Percentiles rank a stretch among this genome's conserved stretches.
Evolutionary conservation across 2,113 vertebrate species (phyloP).

Genomic region (Fregata magnificens): DNA sequence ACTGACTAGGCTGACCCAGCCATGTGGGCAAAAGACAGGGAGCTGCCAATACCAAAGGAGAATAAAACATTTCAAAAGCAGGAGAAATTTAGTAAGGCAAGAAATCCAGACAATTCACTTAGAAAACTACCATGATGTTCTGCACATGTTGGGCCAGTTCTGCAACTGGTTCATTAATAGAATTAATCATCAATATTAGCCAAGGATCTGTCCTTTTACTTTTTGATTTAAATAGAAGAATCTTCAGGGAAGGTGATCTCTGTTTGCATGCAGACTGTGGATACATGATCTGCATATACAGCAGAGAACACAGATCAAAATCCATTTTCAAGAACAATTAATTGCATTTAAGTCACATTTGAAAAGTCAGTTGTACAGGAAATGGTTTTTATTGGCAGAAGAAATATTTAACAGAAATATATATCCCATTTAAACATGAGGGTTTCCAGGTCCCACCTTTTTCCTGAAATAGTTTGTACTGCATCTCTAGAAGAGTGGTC

Average conservation of each 20-base stretch:
- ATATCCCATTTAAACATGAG: neutral
- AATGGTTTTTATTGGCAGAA: neutral
- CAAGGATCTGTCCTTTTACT: neutral
- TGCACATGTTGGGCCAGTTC: neutral
- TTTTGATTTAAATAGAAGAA: neutral
- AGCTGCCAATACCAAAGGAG: neutral
- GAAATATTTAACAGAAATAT: neutral
- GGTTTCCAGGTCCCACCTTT: neutral
- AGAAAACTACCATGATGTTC: rapidly evolving
- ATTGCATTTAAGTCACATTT: neutral
- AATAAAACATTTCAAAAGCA: neutral
- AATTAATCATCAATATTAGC: neutral
- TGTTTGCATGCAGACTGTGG: neutral
- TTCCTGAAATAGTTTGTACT: neutral
- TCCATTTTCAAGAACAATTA: neutral
- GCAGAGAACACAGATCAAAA: neutral
- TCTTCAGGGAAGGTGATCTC: neutral
- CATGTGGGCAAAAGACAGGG: neutral
- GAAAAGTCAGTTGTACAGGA: neutral
- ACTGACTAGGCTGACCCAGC: neutral
- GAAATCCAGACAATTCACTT: neutral
- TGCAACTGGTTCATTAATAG: neutral
- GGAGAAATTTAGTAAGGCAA: neutral
- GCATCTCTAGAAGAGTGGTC: neutral
- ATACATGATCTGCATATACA: neutral